Base-by-base conservation (phyloP, 2,888 invertebrate genomes). In the Panopea generosa region DNA sequence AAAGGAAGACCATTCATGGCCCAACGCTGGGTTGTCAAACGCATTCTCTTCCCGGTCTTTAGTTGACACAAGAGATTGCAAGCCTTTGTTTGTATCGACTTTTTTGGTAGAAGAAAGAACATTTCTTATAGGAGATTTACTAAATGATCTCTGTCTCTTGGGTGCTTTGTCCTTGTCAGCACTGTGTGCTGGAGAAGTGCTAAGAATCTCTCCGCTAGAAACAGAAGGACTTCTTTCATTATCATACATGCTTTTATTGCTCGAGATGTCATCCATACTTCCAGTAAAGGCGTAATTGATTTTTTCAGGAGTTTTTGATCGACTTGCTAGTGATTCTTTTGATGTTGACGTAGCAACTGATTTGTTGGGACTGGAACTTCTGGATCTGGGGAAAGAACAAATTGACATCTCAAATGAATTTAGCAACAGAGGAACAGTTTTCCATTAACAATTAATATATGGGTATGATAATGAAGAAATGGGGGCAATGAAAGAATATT, bases 11-110 rank as follows among this genome's bases (percentile, higher is more conserved):
- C 84, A 87, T 52, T 85, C 80, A 38, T 75, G 73, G 16, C 76
- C 80, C 60, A 86, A 38, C 7, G 67, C 81, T 45, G 85, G 87
- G 69, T 87, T 87, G 70, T 86, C 84, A 82, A 88, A 89, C 1
- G 84, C 87, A 70, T 84, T 72, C 26, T 76, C 49, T 56, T 83
- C 80, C 22, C 77, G 77, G 11, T 77, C 71, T 47, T 68, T 72
- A 6, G 57, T 43, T 1, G 47, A 45, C 1, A 81, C 76, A 6
- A 80, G 59, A 27, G 53, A 59, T 27, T 70, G 47, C 18, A 53
- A 52, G 14, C 70, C 78, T 33, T 57, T 40, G 7, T 77, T 70
- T 18, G 53, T 38, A 26, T 65, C 59, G 11, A 59, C 47, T 33
- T 72, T 69, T 47, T 66, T 75, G 9, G 73, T 55, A 2, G 43